Evolutionary conservation across 2,113 vertebrate genomes (phyloP).

Genomic region (Actenoides lindsayi): DNA sequence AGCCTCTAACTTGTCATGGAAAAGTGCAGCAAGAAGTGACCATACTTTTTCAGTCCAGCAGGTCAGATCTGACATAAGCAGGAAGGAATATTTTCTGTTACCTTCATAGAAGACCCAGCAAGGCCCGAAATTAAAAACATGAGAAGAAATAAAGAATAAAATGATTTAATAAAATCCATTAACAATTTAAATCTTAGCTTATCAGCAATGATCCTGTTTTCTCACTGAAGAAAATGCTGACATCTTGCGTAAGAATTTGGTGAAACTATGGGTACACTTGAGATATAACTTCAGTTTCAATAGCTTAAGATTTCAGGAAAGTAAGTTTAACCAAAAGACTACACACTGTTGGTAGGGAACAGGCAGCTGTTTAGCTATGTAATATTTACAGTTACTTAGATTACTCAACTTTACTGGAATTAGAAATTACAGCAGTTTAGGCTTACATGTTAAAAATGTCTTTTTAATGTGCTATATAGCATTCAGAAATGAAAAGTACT

Average conservation of each 20-base stretch:
- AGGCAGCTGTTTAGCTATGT: not conserved
- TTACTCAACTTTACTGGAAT: not conserved
- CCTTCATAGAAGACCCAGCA: not conserved
- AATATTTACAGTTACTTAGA: not conserved
- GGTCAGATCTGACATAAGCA: not conserved
- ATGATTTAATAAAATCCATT: not conserved
- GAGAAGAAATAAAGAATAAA: not conserved
- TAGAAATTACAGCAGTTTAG: not conserved
- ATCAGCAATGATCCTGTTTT: not conserved
- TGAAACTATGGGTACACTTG: not conserved
- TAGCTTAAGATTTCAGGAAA: not conserved
- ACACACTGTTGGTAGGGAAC: not conserved
- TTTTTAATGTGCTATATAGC: not conserved
- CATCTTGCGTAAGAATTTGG: not conserved
- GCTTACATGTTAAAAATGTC: not conserved
- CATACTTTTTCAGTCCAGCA: not conserved
- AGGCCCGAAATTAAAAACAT: not conserved
- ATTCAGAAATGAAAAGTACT: constrained; percentile 25
- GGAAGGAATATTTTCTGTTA: not conserved
- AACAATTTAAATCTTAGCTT: not conserved
- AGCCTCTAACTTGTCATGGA: not conserved
- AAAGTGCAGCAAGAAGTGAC: not conserved
- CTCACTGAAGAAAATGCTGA: not conserved
- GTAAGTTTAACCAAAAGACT: not conserved
- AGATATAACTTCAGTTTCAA: not conserved